Conservation (phyloP, 2,113 vertebrate species). For the Holacanthus passer region DNA sequence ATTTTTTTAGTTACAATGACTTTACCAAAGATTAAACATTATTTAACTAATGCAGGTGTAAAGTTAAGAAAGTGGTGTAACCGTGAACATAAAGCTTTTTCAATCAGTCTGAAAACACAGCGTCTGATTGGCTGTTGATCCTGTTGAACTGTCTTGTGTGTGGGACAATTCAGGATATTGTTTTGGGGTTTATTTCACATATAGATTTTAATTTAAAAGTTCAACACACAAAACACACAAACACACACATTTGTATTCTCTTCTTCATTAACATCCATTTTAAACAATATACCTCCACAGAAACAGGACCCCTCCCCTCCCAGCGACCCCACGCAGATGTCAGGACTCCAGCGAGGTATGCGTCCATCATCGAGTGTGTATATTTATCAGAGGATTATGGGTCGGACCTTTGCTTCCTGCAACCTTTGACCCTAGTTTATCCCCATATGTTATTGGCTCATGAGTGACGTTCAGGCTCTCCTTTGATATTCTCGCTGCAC, state of each 20-base stretch:
- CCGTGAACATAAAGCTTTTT: background rate
- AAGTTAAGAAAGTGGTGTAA: background rate
- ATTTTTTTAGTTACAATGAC: too few relatives aligned
- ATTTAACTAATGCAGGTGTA: too few relatives aligned
- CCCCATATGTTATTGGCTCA: conserved; percentile 45
- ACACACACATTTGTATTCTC: background rate
- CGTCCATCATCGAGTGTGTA: conserved; percentile 56
- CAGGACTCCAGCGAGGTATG: background rate
- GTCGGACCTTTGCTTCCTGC: conserved; percentile 41
- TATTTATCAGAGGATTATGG: conserved; percentile 65
- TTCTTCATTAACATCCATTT: background rate
- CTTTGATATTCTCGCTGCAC: conserved; percentile 40
- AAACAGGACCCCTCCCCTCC: background rate
- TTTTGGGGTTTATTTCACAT: too few relatives aligned
- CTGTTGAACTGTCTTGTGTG: background rate
- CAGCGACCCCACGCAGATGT: conserved; percentile 1
- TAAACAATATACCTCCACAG: background rate
- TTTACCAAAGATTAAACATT: too few relatives aligned
- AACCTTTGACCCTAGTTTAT: conserved; percentile 56
- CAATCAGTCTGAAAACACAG: background rate
- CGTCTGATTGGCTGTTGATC: background rate
- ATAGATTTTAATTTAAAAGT: too few relatives aligned
- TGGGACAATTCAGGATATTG: background rate
- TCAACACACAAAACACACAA: too few relatives aligned
- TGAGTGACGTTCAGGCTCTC: conserved; percentile 40